Percentiles rank a stretch among this genome's conserved stretches.
phyloP scores from a whole-genome alignment of 2,888 invertebrate genomes.

The Malthinus seriepunctatus region DNA sequence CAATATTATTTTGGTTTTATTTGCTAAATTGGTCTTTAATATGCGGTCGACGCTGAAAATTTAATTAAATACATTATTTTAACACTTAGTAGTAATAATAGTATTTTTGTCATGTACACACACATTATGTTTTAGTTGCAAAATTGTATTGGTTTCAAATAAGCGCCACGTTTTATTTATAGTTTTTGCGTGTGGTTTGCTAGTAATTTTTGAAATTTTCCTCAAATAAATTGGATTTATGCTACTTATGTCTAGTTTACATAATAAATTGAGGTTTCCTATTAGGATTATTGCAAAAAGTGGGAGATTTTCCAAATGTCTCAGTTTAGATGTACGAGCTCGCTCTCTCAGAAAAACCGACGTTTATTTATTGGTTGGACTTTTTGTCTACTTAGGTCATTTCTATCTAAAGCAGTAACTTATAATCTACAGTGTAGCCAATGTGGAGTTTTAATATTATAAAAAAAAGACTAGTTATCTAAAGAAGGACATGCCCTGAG shows the following conservation, averaged over 20 bases:
- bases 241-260: constrained; percentile 4
- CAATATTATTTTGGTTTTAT: constrained; percentile 11
- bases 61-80: constrained; percentile 21
- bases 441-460: too few relatives aligned
- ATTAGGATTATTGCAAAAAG: constrained; percentile 10
- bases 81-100: too few relatives aligned
- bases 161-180: neutral
- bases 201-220: constrained; percentile 3
- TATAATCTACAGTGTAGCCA: too few relatives aligned
- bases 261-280: constrained; percentile 11
- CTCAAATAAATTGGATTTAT: constrained; percentile 12
- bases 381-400: too few relatives aligned
- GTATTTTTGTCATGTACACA: too few relatives aligned
- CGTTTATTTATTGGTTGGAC: too few relatives aligned
- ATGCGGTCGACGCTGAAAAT: constrained; percentile 21
- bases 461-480: too few relatives aligned
- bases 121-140: too few relatives aligned
- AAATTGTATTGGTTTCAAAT: neutral
- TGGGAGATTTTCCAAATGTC: constrained; percentile 4
- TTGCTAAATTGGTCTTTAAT: constrained; percentile 25
- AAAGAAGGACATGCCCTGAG: too few relatives aligned
- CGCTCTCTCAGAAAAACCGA: too few relatives aligned
- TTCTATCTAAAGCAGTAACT: too few relatives aligned
- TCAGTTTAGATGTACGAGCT: neutral
- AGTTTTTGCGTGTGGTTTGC: neutral